A percentile compares a stretch with the other conserved stretches of the same genome.
Evolutionary conservation across 2,888 invertebrate species (phyloP).

Genomic region (Orthosia incerta): DNA sequence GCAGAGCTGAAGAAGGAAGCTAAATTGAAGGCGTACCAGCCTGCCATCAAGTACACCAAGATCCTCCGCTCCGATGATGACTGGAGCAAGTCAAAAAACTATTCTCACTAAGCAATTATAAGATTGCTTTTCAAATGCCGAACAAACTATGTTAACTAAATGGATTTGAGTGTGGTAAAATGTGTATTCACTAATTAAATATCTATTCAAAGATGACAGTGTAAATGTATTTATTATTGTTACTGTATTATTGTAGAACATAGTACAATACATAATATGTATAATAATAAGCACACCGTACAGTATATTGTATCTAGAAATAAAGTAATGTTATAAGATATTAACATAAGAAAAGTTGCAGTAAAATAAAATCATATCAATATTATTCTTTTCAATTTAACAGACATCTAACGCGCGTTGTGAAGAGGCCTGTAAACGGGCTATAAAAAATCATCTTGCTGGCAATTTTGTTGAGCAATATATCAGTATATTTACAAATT

Average conservation of each 20-base stretch:
- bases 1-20: conserved; percentile 82
- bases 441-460: too few species aligned
- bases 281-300: not conserved
- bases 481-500: too few species aligned
- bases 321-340: not conserved
- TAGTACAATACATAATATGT: not conserved
- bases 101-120: too few species aligned
- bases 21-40: conserved; percentile 82
- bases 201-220: not conserved
- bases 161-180: not conserved
- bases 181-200: not conserved
- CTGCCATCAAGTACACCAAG: conserved; percentile 74
- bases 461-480: too few species aligned
- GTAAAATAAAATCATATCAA: not conserved
- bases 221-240: not conserved
- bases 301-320: not conserved
- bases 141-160: not conserved
- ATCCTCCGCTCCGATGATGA: conserved; percentile 76
- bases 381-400: not conserved
- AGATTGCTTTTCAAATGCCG: not conserved
- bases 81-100: conserved; percentile 68
- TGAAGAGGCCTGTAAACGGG: too few species aligned
- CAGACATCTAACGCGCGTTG: too few species aligned
- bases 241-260: not conserved
- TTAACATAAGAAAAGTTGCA: not conserved